Conservation (phyloP, 2,113 vertebrate genomes). For the Poicephalus meyeri region DNA sequence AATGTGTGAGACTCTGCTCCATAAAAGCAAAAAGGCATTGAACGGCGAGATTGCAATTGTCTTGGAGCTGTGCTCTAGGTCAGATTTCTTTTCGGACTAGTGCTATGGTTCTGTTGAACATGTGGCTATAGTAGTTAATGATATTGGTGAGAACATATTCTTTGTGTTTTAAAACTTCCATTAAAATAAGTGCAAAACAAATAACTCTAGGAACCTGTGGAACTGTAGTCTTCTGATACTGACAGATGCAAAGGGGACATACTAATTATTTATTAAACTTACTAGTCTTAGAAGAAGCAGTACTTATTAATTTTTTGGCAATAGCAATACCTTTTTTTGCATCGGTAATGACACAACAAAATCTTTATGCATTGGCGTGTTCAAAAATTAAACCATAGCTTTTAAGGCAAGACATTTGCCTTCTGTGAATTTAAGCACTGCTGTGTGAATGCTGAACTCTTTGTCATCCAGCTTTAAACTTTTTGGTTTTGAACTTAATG, state of each 20-base stretch:
- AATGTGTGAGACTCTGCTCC: background rate
- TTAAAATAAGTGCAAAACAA: background rate
- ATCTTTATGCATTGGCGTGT: fast-evolving
- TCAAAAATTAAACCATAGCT: background rate
- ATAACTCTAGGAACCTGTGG: background rate
- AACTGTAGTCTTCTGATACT: background rate
- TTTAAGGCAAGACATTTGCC: background rate
- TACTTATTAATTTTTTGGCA: background rate
- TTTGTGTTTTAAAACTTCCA: background rate
- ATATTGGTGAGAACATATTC: background rate
- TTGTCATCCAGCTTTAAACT: background rate
- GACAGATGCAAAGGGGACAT: background rate
- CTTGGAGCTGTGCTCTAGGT: background rate
- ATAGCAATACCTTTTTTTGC: background rate
- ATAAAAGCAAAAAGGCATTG: background rate
- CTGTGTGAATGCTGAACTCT: background rate
- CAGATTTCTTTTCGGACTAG: background rate
- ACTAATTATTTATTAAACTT: background rate
- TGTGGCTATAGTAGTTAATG: fast-evolving
- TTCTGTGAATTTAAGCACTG: background rate
- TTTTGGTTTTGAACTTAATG: background rate
- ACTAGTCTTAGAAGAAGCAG: background rate
- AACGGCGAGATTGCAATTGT: background rate
- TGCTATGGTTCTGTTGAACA: background rate
- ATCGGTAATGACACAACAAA: background rate